Evolutionary conservation across 2,797 vertebrate species (phyloP), one percentile per base, ranked within the genome.

Genomic region (Acridotheres tristis): DNA sequence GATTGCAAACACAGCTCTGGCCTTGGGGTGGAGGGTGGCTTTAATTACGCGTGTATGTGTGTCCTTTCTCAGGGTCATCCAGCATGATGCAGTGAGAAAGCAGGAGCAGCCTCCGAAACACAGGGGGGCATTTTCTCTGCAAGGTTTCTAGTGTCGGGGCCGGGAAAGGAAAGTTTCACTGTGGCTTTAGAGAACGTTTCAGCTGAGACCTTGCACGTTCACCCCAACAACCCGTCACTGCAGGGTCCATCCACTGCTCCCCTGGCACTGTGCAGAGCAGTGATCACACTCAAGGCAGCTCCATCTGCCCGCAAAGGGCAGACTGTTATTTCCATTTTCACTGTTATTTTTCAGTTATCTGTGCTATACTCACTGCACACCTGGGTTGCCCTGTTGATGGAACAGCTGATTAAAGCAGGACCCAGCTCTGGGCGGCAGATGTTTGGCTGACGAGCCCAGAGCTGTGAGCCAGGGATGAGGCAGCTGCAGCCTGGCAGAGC

Each of bases 211-310:
- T 13, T 12, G 16, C 16, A 42, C 1, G 32, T 5, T 43, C 48
- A 34, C 36, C 27, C 29, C 14, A 19, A 50, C 59, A 63, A 13
- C 3, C 19, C 32, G 47, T 55, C 8, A 1, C 75, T 80, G 75
- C n/a, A 19, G 66, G 27, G 4, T 19, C 55, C 0, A 0, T 36
- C 18, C 26, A 6, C 32, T 11, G 18, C 22, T 7, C 9, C 32
- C 57, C 18, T 1, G 19, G 65, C 53, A 14, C 36, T 1, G 2
- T 9, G 0, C 8, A 55, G n/a, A 27, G 38, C 54, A 9, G 66
- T 0, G 5, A 16, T 4, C 10, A 0, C 45, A n/a, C 19, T 1
- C 32, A 30, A 0, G 1, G 20, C 66, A 34, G 32, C 54, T 47
- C 59, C n/a, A 19, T 18, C 50, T 26, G 61, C 72, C 54, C 21